Base-by-base conservation (phyloP, 2,888 invertebrate genomes). In the Orchestes rusci region DNA sequence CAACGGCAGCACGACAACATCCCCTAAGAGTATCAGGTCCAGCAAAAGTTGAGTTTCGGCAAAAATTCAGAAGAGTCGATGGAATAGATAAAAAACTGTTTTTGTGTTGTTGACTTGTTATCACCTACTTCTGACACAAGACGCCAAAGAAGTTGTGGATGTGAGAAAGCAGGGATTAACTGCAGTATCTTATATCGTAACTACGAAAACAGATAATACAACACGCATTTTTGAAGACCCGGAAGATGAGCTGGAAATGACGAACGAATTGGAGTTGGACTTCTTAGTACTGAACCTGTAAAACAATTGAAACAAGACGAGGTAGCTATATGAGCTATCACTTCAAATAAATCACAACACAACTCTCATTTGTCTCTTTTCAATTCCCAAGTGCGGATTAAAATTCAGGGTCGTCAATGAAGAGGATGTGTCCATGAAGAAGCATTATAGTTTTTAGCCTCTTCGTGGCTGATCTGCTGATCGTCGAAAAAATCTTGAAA, bases 81-180 rank as follows among this genome's bases (percentile, higher is more conserved):
- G 23, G 23, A 23, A 23, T 7, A 23, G 10, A 23, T 23, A 5
- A 10, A 23, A 23, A 23, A 10, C 5, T 23, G 23, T 15, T 32
- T 3, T 32, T 32, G 5, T 36, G 19, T 36, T 18, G n/a, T 5
- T 18, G 19, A 20, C 36, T 36, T 36, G 36, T 19, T 36, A 36
- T 20, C 19, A 36, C 36, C 36, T 36, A 20, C 36, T 36, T n/a
- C 36, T 23, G 12, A 18, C 19, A 18, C 36, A 36, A 19, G 19
- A 19, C 19, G 36, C 36, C 36, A 36, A 36, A 36, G 17, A 36
- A 36, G 18, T 32, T 32, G 33, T 40, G 30, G 28, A 31, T 36
- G 4, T 32, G 17, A 32, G 10, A 40, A 40, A 28, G 36, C 36
- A 36, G 23, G 36, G 19, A 18, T 20, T 36, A 36, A n/a, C 20